Percentiles rank a stretch among this genome's conserved stretches.
Evolutionary conservation across 1,140 invertebrate species (phyloP).

Genomic region (Hylaeus volcanicus): DNA sequence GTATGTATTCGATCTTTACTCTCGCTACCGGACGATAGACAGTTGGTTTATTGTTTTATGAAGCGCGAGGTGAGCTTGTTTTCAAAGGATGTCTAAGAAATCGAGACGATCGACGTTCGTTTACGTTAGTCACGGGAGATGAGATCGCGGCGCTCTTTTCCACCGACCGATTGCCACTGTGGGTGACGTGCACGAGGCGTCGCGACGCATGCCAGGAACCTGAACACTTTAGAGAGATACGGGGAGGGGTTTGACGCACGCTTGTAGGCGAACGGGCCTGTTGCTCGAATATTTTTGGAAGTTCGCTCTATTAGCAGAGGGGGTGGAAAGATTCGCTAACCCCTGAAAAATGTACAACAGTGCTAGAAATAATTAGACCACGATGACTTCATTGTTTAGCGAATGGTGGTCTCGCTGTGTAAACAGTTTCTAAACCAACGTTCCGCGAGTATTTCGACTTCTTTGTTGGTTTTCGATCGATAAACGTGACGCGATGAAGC

Average conservation of each 20-base stretch:
- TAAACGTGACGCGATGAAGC: too few species aligned
- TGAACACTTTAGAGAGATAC: neutral
- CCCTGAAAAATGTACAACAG: neutral
- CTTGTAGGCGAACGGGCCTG: neutral
- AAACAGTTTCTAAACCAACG: too few species aligned
- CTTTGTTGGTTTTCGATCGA: too few species aligned
- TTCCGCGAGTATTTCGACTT: too few species aligned
- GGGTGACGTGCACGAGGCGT: slow-evolving; percentile 25
- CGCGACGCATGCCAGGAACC: slow-evolving; percentile 16
- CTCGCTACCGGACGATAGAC: too few species aligned
- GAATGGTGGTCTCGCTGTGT: too few species aligned
- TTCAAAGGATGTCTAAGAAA: too few species aligned
- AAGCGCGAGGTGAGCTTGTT: too few species aligned
- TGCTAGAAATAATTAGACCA: neutral
- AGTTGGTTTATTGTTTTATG: too few species aligned
- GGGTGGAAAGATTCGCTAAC: too few species aligned
- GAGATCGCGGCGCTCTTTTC: slow-evolving; percentile 2
- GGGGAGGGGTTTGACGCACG: neutral
- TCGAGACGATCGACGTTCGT: neutral
- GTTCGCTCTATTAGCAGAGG: neutral
- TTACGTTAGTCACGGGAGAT: neutral
- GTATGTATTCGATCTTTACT: too few species aligned
- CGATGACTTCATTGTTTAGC: too few species aligned
- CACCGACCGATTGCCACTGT: slow-evolving; percentile 36
- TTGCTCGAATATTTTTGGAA: slow-evolving; percentile 21